Evolutionary conservation across 2,113 vertebrate genomes (phyloP).

Genomic region (Motacilla tschutschensis): DNA sequence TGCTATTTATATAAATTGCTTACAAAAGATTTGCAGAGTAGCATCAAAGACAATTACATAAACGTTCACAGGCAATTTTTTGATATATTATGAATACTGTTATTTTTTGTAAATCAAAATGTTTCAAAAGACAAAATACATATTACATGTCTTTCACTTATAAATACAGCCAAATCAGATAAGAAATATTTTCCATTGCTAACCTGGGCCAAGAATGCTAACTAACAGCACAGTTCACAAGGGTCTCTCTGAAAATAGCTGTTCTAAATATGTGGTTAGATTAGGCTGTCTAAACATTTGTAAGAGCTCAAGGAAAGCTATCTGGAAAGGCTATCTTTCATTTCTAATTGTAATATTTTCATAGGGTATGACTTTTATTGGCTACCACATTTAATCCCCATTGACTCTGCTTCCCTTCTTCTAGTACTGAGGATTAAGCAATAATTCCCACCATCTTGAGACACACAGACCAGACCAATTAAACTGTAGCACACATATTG

Average conservation of each 20-base stretch:
- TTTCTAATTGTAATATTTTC: constrained; percentile 17
- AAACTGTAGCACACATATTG: neutral
- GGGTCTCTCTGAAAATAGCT: constrained; percentile 63
- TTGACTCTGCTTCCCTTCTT: neutral
- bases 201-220: constrained; percentile 69
- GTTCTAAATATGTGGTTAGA: constrained; percentile 48
- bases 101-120: constrained; percentile 36
- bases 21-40: neutral
- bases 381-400: neutral
- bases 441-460: neutral
- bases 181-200: constrained; percentile 73
- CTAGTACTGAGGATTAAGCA: constrained; percentile 1
- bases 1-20: constrained; percentile 3
- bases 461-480: neutral
- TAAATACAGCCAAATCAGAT: constrained; percentile 71
- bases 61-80: constrained; percentile 1
- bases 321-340: constrained; percentile 35
- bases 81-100: neutral
- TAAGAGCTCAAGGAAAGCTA: constrained; percentile 53
- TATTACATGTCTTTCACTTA: constrained; percentile 51
- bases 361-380: neutral
- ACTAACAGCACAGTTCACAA: constrained; percentile 45
- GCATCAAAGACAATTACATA: neutral
- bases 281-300: constrained; percentile 53
- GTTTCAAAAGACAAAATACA: constrained; percentile 37